Conservation (phyloP, 2,797 vertebrate species). For the Chloroceryle inda region DNA sequence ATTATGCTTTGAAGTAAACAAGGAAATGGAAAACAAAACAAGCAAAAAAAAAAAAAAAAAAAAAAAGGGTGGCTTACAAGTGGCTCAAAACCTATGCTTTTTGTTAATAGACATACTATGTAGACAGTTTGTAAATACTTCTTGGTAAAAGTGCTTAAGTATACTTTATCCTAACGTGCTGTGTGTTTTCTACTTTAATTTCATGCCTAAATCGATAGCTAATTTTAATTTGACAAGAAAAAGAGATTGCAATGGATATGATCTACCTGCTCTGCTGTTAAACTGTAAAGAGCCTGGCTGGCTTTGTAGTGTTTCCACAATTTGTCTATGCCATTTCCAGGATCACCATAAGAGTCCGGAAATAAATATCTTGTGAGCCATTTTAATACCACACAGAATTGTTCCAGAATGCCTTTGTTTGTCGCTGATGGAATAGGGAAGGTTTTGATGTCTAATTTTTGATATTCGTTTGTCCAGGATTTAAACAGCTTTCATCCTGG, state of each 20-base stretch:
- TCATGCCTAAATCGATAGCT: slow-evolving; percentile 77
- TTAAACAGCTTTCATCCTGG: neutral
- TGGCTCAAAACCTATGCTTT: slow-evolving; percentile 56
- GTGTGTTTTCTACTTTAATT: slow-evolving; percentile 72
- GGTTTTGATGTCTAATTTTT: slow-evolving; percentile 4
- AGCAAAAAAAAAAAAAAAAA: neutral
- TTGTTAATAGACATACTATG: slow-evolving; percentile 56
- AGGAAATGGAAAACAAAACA: neutral
- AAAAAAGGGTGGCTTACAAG: slow-evolving; percentile 34
- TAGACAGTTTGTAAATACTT: slow-evolving; percentile 68
- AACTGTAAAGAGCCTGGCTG: slow-evolving; percentile 41
- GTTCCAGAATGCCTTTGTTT: neutral
- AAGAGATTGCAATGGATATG: slow-evolving; percentile 40
- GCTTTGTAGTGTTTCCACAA: slow-evolving; percentile 19
- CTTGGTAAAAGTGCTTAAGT: slow-evolving; percentile 76
- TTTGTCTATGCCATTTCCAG: slow-evolving; percentile 24
- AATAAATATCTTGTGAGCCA: slow-evolving; percentile 21
- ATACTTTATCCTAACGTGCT: slow-evolving; percentile 73
- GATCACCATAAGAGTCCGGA: slow-evolving; percentile 16
- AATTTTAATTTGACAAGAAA: slow-evolving; percentile 79
- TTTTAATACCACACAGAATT: neutral
- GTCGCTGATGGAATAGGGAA: neutral
- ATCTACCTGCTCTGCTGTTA: slow-evolving; percentile 61
- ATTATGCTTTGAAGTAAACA: slow-evolving; percentile 22
- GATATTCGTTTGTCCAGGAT: neutral